A percentile compares a stretch with the other conserved stretches of the same genome.
Conservation (phyloP, 1,140 invertebrate genomes). For the Wiebesia pumilae region DNA sequence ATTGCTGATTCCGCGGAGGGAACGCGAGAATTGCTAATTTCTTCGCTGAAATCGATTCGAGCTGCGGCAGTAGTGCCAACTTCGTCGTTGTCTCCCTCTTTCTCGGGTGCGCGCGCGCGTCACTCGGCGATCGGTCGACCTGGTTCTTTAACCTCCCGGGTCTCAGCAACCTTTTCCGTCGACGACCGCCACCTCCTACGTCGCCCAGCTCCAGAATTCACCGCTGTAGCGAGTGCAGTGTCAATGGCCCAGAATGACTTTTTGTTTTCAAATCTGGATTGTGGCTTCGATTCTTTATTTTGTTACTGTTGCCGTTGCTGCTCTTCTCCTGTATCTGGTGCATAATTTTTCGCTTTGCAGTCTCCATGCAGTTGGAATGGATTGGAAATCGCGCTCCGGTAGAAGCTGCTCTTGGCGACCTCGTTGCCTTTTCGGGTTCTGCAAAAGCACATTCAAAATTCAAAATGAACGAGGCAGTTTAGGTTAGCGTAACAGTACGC, state of each 20-base stretch:
- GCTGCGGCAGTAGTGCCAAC: too few relatives aligned
- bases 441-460: neutral
- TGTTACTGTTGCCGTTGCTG: neutral
- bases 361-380: neutral
- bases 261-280: constrained; percentile 7
- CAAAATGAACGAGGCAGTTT: too few relatives aligned
- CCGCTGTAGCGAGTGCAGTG: neutral
- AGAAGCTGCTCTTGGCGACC: neutral
- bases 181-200: neutral
- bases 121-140: neutral
- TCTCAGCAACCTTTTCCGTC: constrained; percentile 24
- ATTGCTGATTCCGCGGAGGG: too few relatives aligned
- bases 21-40: constrained; percentile 18
- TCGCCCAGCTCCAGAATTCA: neutral
- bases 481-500: too few relatives aligned
- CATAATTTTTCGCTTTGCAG: neutral
- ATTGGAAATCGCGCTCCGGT: neutral
- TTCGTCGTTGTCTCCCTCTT: neutral
- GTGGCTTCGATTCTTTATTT: neutral
- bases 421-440: neutral
- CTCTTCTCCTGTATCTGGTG: neutral
- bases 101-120: neutral
- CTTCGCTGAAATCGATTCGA: constrained; percentile 45
- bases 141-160: constrained; percentile 45
- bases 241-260: constrained; percentile 19